Base-by-base conservation (phyloP, 1,140 invertebrate genomes). In the Dendroctonus valens region DNA sequence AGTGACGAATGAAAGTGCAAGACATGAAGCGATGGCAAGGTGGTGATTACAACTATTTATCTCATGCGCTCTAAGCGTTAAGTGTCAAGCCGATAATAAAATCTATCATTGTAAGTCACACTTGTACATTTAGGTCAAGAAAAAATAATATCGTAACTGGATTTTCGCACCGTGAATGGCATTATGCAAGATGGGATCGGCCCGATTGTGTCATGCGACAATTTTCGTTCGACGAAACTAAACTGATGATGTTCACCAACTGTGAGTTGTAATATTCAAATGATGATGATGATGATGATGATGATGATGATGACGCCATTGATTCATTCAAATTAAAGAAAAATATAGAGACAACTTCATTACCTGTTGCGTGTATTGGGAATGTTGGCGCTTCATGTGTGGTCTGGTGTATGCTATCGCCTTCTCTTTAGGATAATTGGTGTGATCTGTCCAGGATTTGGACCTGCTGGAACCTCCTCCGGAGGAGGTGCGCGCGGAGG, bases 371-470 rank as follows among this genome's bases (percentile, higher is more conserved):
- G 84, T 87, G 75, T 85, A 86, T 12, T 82, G 77, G n/a, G 84
- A 83, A 75, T 86, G 86, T 69, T 83, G 82, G 72, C 85, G 81
- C 74, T 88, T 88, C 78, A 85, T 85, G 74, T 86, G 86, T 12
- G 87, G 87, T 73, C 87, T 81, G n/a, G 85, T 84, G 77, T 89
- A 88, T 48, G 83, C 78, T 6, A 82, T 81, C 38, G 83, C 81
- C 74, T 87, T 85, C 76, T 89, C 88, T 78, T 89, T 89, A 14
- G 87, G 86, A 73, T 89, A 89, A 75, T 87, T 87, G 59, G 87
- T 89, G 71, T 89, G 85, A 73, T 89, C 88, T 49, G 87, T 88
- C 88, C 87, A 90, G 44, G 87, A 89, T 73, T 89, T 89, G 61
- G 86, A 87, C 64, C 87, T 80, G 73, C 83, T 81, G 39, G 84